These are phyloP conservation scores for Sebastolobus alascanus DNA, from an alignment of 2,797 vertebrate genomes.

Conservation along the genomic window DNA sequence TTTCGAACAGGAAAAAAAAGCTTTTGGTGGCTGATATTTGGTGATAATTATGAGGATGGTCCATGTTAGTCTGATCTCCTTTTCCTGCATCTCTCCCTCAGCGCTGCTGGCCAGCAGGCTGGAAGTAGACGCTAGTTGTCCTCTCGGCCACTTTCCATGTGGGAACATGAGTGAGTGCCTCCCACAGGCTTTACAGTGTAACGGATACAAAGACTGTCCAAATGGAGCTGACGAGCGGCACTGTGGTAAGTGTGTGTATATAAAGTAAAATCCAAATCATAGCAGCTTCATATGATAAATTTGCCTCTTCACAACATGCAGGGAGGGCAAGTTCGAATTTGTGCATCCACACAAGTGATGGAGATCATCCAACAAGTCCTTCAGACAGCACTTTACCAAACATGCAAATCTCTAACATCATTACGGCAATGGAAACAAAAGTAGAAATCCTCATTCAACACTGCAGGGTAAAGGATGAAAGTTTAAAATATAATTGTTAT, in stretches of 20 bases:
- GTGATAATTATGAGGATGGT: not conserved
- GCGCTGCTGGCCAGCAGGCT: conserved; percentile 58
- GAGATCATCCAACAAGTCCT: not conserved
- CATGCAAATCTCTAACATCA: no score
- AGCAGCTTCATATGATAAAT: not conserved
- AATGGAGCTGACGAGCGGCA: conserved; percentile 87
- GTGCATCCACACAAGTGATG: not conserved
- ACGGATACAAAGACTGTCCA: conserved; percentile 85
- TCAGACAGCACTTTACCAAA: not conserved
- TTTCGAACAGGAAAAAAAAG: not conserved
- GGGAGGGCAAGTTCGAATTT: not conserved
- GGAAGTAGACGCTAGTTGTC: conserved; percentile 66
- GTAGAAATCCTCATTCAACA: not conserved
- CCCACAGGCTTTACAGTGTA: conserved; percentile 85
- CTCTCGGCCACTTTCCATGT: conserved; percentile 88
- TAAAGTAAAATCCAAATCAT: not conserved
- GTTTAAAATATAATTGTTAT: not conserved
- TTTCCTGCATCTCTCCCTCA: conserved; percentile 7
- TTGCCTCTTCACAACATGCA: not conserved
- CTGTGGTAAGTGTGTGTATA: conserved; percentile 75
- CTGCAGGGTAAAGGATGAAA: not conserved
- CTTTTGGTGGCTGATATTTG: not conserved
- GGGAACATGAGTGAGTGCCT: conserved; percentile 86
- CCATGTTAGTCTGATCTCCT: not conserved
- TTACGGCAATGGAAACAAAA: no score